Percentiles rank a stretch among this genome's conserved stretches.
Evolutionary conservation across 2,797 vertebrate genomes (phyloP).

Genomic region (Gephyroberyx darwinii): DNA sequence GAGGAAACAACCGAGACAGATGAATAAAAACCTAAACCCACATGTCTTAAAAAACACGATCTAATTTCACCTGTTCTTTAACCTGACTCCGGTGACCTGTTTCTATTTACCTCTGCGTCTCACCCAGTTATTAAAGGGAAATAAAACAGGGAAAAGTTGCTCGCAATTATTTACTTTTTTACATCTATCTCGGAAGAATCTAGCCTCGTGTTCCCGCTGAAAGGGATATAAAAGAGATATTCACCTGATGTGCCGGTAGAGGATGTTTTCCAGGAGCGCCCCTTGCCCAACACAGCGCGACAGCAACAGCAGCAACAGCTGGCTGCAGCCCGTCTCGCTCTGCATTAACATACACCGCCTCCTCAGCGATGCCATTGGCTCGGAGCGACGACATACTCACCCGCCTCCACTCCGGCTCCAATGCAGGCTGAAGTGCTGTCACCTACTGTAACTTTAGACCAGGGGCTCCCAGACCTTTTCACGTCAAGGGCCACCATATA

Average conservation of each 20-base stretch:
- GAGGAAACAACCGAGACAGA: background rate
- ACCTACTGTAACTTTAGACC: background rate
- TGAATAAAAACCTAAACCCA: background rate
- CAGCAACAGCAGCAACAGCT: constrained; percentile 68
- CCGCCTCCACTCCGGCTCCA: constrained; percentile 50
- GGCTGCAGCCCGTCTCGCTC: constrained; percentile 61
- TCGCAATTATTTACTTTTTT: too few species aligned
- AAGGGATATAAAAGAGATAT: constrained; percentile 10
- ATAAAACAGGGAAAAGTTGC: constrained; percentile 6
- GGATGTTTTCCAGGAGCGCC: constrained; percentile 62
- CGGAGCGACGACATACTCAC: constrained; percentile 28
- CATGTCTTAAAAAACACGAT: constrained; percentile 14
- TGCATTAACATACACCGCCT: constrained; percentile 59
- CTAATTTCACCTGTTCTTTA: constrained; percentile 66
- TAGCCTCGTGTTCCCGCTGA: background rate
- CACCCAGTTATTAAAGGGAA: background rate
- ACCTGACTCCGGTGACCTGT: constrained; percentile 19
- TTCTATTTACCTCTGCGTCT: constrained; percentile 28
- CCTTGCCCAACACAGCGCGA: constrained; percentile 56
- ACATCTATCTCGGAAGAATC: background rate
- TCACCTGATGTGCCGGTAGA: constrained; percentile 69
- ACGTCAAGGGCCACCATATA: too few species aligned
- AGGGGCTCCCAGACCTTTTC: too few species aligned
- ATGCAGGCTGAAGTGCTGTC: background rate
- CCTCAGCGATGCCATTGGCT: constrained; percentile 70